Percentiles rank a stretch among this genome's conserved stretches.
Conservation (phyloP, 2,797 vertebrate species). For the Varecia variegata region DNA sequence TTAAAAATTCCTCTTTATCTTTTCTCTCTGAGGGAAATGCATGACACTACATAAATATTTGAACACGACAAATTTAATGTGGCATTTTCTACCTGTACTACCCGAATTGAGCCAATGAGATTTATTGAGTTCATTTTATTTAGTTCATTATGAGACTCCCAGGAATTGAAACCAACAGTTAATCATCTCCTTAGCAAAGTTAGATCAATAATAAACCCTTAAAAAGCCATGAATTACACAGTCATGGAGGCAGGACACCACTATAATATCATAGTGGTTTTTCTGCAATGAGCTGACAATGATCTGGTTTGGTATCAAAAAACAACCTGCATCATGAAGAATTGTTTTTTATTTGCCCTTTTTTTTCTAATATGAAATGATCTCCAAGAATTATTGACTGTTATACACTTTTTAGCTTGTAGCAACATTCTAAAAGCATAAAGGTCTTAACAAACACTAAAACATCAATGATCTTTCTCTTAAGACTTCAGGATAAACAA, state of each 20-base stretch:
- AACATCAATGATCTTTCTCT: background rate
- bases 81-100: constrained; percentile 39
- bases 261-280: background rate
- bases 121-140: constrained; percentile 7
- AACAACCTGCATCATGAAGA: background rate
- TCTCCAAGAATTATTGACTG: background rate
- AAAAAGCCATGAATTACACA: background rate
- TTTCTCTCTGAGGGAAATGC: background rate
- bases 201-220: constrained; percentile 7
- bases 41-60: background rate
- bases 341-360: background rate
- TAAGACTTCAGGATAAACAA: background rate
- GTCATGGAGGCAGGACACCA: background rate
- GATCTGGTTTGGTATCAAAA: background rate
- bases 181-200: constrained; percentile 14
- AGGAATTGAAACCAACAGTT: constrained; percentile 19
- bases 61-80: constrained; percentile 26
- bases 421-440: constrained; percentile 6
- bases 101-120: background rate
- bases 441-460: background rate
- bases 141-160: background rate
- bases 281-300: constrained; percentile 32
- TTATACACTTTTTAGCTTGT: background rate
- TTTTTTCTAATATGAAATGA: background rate
- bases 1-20: constrained; percentile 6